Evolutionary conservation across 1,140 invertebrate species (phyloP).

Genomic region (Drosophila grimshawi): DNA sequence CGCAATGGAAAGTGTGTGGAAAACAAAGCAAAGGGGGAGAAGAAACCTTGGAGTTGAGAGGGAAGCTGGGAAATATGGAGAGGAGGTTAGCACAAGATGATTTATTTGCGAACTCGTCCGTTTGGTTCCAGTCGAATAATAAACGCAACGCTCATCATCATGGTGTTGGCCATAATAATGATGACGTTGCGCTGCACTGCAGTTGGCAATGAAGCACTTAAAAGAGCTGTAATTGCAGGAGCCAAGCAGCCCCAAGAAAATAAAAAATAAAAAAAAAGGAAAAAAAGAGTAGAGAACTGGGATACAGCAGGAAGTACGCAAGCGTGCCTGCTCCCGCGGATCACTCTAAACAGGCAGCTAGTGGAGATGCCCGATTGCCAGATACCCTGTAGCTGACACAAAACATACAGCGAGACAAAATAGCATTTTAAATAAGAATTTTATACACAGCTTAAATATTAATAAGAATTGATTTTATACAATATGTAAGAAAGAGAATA

Average conservation of each 20-base stretch:
- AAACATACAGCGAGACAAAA: too few species aligned
- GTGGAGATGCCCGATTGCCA: not conserved
- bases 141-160: conserved; percentile 68
- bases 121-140: conserved; percentile 80
- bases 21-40: conserved; percentile 25
- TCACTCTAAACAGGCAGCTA: conserved; percentile 56
- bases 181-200: conserved; percentile 78
- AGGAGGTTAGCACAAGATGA: conserved; percentile 59
- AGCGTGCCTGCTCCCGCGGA: conserved; percentile 40
- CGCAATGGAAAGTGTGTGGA: conserved; percentile 1
- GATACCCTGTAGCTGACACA: not conserved
- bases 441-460: too few species aligned
- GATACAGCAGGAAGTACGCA: conserved; percentile 69
- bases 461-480: too few species aligned
- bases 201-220: conserved; percentile 79
- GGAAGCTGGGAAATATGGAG: conserved; percentile 2
- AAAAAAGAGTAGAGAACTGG: conserved; percentile 18
- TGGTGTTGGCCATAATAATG: conserved; percentile 40
- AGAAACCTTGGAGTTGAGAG: conserved; percentile 4
- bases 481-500: too few species aligned
- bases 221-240: conserved; percentile 76
- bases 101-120: conserved; percentile 80
- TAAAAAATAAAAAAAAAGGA: conserved; percentile 6
- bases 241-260: conserved; percentile 6
- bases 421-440: not conserved